Evolutionary conservation across 1,140 invertebrate species (phyloP), one percentile per base, ranked within the genome.

Genomic region (Drosophila insularis): DNA sequence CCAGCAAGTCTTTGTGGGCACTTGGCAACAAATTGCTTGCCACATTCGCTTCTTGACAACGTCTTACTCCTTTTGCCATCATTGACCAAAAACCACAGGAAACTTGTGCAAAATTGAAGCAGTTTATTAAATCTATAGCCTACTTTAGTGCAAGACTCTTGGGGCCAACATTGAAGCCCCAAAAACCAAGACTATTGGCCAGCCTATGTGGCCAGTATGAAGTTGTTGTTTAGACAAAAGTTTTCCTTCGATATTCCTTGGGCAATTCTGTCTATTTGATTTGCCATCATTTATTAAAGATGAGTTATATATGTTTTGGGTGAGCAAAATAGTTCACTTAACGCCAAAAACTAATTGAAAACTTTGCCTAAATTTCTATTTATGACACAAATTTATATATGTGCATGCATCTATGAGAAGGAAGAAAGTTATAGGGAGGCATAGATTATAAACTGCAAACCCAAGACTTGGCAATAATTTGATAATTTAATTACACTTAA

Each of bases 401-500:
- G n/a, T n/a, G n/a, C 37, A 46, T 46, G 37, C 10, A 7, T 8
- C 7, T 2, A 4, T 2, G 8, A 50, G 54, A 46, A 14, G 46
- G 59, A n/a, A 19, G 11, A 27, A 62, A n/a, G 17, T n/a, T 7
- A 19, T 43, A 2, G 43, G 27, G 27, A 6, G 27, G 31, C n/a
- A 53, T 17, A 71, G 75, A 82, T 86, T 86, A 89, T 82, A 89
- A 89, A 87, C 84, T 82, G 82, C 82, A 89, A 27, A 89, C 66
- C 84, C 84, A 89, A 87, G 82, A 89, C 82, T 80, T 80, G 84
- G 79, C 80, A 87, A 87, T 87, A 87, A 87, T 87, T 87, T 87
- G 84, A 89, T 87, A 87, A 87, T 87, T 82, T 89, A 87, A 87
- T 87, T 87, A 89, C 82, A 87, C 82, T 87, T 87, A 87, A 87